These are phyloP conservation scores for Melanotaenia duboulayi DNA, from an alignment of 2,113 vertebrate genomes.

Conservation along the genomic window DNA sequence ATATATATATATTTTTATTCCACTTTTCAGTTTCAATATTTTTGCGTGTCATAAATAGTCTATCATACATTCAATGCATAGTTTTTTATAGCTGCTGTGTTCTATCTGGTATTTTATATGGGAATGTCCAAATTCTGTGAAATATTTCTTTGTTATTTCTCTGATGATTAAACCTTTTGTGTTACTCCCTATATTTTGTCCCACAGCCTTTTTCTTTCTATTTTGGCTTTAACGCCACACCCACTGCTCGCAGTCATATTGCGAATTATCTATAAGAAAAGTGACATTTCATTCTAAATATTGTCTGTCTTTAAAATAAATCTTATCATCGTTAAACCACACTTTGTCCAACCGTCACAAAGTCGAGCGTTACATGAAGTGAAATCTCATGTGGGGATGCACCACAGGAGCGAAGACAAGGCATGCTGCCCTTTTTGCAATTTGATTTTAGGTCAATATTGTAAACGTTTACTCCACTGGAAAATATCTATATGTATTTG, in stretches of 20 bases:
- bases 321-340: conserved; percentile 38
- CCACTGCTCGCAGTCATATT: conserved; percentile 25
- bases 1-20: conserved; percentile 20
- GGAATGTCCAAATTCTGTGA: conserved; percentile 42
- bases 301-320: conserved; percentile 18
- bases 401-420: conserved; percentile 63
- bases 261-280: conserved; percentile 44
- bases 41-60: conserved; percentile 64
- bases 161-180: conserved; percentile 56
- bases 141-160: conserved; percentile 15
- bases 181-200: conserved; percentile 20
- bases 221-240: conserved; percentile 31
- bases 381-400: conserved; percentile 63
- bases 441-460: conserved; percentile 69
- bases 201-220: neutral
- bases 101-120: conserved; percentile 39
- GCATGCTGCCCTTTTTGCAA: conserved; percentile 67
- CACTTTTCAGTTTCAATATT: conserved; percentile 45
- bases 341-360: conserved; percentile 50
- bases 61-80: conserved; percentile 87
- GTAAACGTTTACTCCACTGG: conserved; percentile 81
- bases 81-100: conserved; percentile 75
- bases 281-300: conserved; percentile 16
- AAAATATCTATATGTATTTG: conserved; percentile 70
- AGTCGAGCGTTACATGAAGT: conserved; percentile 62